Percentiles rank a stretch among this genome's conserved stretches.
These are phyloP conservation scores for Calonectris borealis DNA, from an alignment of 2,113 vertebrate genomes.

Conservation along the genomic window DNA sequence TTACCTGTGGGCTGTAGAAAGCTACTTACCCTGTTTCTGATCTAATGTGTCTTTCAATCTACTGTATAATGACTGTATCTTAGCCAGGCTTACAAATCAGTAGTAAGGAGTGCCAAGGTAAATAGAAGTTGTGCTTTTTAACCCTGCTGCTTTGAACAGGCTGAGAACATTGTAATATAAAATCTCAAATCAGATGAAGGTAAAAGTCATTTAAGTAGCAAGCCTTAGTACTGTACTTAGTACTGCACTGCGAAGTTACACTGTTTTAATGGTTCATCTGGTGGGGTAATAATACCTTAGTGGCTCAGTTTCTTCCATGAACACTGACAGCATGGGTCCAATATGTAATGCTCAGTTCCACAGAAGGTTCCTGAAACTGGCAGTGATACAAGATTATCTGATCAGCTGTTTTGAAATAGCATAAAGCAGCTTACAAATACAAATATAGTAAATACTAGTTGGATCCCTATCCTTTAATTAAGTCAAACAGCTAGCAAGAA, in stretches of 20 bases:
- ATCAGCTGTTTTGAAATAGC: constrained; percentile 52
- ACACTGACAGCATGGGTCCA: neutral
- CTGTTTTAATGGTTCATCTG: neutral
- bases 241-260: neutral
- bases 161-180: neutral
- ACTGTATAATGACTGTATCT: neutral
- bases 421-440: constrained; percentile 47
- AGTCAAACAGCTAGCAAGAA: constrained; percentile 1
- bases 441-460: constrained; percentile 50
- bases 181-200: neutral
- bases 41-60: neutral
- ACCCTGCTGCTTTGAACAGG: neutral
- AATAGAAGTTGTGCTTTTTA: neutral
- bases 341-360: neutral
- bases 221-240: neutral
- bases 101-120: neutral
- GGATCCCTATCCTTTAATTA: neutral
- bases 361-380: neutral
- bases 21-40: neutral
- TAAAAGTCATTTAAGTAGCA: neutral
- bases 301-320: neutral
- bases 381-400: constrained; percentile 1
- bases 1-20: neutral
- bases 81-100: neutral
- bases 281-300: neutral